These are phyloP conservation scores for Pyrgus malvae DNA, from an alignment of 2,888 invertebrate species.

Conservation along the genomic window DNA sequence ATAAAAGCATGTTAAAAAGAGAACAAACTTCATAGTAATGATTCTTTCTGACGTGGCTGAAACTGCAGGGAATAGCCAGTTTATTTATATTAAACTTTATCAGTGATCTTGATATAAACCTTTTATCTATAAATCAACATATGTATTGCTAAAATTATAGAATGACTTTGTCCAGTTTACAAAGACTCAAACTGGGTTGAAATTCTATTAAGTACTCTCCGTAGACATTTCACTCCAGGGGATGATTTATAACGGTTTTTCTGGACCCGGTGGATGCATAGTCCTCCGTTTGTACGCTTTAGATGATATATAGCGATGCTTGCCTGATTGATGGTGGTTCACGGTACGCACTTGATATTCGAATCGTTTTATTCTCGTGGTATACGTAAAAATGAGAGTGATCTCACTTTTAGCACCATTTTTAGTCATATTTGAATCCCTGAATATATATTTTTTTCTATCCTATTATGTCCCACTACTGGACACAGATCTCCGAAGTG, in stretches of 20 bases:
- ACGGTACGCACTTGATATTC: not conserved
- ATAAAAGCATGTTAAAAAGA: too few species aligned
- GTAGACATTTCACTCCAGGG: slow-evolving; percentile 16
- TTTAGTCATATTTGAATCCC: too few species aligned
- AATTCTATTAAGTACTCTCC: slow-evolving; percentile 25
- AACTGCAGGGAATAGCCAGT: too few species aligned
- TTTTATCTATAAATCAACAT: too few species aligned
- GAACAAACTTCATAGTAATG: too few species aligned
- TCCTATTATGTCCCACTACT: too few species aligned
- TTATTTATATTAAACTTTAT: too few species aligned
- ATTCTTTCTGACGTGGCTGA: too few species aligned
- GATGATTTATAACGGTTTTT: slow-evolving; percentile 27
- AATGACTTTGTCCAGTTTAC: slow-evolving; percentile 2
- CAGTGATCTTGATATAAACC: too few species aligned
- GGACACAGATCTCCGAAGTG: too few species aligned
- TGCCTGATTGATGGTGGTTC: slow-evolving; percentile 22
- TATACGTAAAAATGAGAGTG: not conserved
- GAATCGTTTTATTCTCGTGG: slow-evolving; percentile 7
- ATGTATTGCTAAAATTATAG: not conserved
- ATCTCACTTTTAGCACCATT: too few species aligned
- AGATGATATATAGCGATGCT: slow-evolving; percentile 25
- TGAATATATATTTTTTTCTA: too few species aligned
- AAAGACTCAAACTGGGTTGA: slow-evolving; percentile 15
- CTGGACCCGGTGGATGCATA: slow-evolving; percentile 21
- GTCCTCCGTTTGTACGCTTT: slow-evolving; percentile 25